phyloP scores from a whole-genome alignment of 2,113 vertebrate species.

The Platycercus adscitus region DNA sequence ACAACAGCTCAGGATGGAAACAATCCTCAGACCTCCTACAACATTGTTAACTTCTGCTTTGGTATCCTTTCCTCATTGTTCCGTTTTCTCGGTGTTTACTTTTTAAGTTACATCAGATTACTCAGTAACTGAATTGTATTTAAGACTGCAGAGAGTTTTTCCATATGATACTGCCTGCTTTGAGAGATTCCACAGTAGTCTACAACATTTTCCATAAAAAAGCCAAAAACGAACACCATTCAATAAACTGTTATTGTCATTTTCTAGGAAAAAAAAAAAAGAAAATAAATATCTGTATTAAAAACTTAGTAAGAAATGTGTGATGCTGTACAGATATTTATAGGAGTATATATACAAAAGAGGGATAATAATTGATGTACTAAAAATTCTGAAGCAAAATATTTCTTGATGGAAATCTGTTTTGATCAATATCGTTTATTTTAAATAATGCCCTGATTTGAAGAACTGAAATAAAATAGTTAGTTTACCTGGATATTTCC shows the following conservation, averaged over 20 bases:
- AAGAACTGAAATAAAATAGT: background rate
- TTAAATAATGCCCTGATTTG: background rate
- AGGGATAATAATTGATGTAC: rapidly evolving
- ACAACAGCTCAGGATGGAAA: background rate
- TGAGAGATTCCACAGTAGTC: background rate
- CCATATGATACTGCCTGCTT: background rate
- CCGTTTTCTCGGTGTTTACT: background rate
- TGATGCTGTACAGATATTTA: background rate
- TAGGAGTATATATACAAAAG: background rate
- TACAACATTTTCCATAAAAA: background rate
- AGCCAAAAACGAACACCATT: background rate
- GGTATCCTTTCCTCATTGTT: background rate
- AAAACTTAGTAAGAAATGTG: background rate
- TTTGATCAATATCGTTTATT: background rate
- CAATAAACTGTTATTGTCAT: background rate
- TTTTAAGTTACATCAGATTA: background rate
- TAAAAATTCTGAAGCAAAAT: background rate
- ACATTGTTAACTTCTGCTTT: background rate
- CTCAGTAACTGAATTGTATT: background rate
- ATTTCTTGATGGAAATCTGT: background rate
- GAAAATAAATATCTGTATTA: background rate
- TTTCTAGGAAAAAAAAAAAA: background rate
- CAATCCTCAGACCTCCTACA: rapidly evolving
- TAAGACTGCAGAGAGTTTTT: background rate
- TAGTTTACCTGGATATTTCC: background rate